Base-by-base conservation (phyloP, 2,113 vertebrate genomes). In the Bombycilla garrulus region DNA sequence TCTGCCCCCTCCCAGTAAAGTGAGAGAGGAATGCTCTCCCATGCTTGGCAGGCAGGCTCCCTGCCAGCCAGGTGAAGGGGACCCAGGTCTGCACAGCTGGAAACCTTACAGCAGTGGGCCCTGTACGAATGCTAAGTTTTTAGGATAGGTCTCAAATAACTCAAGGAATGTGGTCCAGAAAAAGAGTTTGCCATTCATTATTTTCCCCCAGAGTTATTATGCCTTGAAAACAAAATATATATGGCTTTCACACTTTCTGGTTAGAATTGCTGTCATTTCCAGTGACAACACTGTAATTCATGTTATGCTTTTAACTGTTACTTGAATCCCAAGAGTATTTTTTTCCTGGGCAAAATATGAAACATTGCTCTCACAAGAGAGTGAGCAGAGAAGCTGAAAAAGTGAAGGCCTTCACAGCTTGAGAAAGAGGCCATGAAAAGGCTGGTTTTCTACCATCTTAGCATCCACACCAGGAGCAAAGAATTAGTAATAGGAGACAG, bases 261-360 rank as follows among this genome's bases (percentile, higher is more conserved):
- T 95, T 95, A 95, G 91, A 91, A 65, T 9, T 89, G 62, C 86
- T 92, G 84, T 87, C 84, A 72, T 82, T 97, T 95, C 84, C 89
- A 92, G 73, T 82, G 94, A 94, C 93, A 94, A 82, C 58, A n/a
- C 65, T 66, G 70, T 90, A 93, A 92, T 87, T 95, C 84, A 69
- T 85, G 66, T 42, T 91, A 54, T 82, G 87, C 94, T 82, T 94
- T 65, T 95, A 95, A 95, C 73, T 85, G 74, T 73, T 95, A 83
- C 67, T 93, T 61, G 62, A 96, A 96, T 92, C 51, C 71, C 94
- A 54, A 44, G 22, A 88, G 64, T 40, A 44, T 29, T 69, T 92
- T 84, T 94, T 93, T 86, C 71, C 29, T 53, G 21, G 38, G 81
- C 66, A 74, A 94, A 93, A 31, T 50, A 95, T 61, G 77, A 95